Percentiles rank a stretch among this genome's conserved stretches.
These are phyloP conservation scores for Amyelois transitella DNA, from an alignment of 1,140 invertebrate genomes.

Conservation along the genomic window DNA sequence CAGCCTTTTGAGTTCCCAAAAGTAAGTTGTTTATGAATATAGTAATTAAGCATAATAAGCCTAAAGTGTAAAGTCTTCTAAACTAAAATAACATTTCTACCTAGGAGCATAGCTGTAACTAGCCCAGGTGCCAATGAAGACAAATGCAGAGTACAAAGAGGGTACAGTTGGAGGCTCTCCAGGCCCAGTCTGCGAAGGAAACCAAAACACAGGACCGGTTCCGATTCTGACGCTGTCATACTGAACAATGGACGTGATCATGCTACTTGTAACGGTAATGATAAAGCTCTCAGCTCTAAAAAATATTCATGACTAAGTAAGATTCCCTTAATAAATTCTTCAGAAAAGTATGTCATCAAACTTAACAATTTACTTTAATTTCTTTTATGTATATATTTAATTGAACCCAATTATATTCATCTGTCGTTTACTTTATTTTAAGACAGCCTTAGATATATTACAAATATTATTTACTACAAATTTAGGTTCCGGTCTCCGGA, in stretches of 20 bases:
- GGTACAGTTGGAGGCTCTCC: constrained; percentile 82
- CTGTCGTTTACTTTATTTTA: no score
- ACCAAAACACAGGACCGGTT: constrained; percentile 74
- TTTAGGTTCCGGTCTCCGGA: constrained; percentile 64
- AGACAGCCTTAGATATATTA: no score
- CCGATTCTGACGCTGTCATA: constrained; percentile 76
- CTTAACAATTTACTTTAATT: no score
- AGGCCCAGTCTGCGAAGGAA: constrained; percentile 79
- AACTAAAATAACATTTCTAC: constrained; percentile 11
- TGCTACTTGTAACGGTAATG: constrained; percentile 81
- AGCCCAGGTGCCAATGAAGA: constrained; percentile 43
- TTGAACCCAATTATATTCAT: no score
- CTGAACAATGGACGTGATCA: constrained; percentile 82
- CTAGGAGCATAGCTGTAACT: constrained; percentile 44
- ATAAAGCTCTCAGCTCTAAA: no score
- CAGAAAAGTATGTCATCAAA: no score
- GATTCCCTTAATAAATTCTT: no score
- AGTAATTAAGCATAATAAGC: not conserved
- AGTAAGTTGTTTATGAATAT: constrained; percentile 40
- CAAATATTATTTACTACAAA: not conserved
- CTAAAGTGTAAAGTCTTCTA: not conserved
- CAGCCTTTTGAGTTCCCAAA: constrained; percentile 64
- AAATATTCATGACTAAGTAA: no score
- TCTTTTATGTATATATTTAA: no score
- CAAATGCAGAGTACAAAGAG: constrained; percentile 77